Conservation (phyloP, 2,888 invertebrate genomes). For the Elegia similella region DNA sequence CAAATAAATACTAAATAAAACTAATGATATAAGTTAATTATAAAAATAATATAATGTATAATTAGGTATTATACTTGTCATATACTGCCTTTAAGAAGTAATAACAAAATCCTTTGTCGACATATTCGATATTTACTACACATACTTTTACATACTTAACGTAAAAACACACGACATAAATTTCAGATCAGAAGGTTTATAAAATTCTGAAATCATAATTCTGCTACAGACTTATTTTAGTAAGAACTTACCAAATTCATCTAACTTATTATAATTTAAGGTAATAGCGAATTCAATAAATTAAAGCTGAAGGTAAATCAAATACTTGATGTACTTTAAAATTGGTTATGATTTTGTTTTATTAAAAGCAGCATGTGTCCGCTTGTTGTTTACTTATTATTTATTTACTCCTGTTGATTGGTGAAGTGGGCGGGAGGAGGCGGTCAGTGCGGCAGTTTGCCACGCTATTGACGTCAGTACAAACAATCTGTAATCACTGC, state of each 20-base stretch:
- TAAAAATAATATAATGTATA: neutral
- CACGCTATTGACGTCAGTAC: neutral
- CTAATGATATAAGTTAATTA: neutral
- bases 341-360: slow-evolving; percentile 33
- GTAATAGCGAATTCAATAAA: neutral
- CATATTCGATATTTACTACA: too few species aligned
- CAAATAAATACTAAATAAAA: neutral
- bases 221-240: too few species aligned
- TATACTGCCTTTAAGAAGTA: too few species aligned
- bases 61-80: too few species aligned
- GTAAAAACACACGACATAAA: too few species aligned
- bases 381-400: slow-evolving; percentile 62
- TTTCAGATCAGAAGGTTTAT: too few species aligned
- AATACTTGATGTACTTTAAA: neutral
- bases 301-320: neutral
- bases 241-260: too few species aligned
- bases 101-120: too few species aligned
- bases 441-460: slow-evolving; percentile 24
- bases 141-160: too few species aligned
- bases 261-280: neutral
- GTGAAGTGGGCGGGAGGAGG: slow-evolving; percentile 54
- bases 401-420: slow-evolving; percentile 58
- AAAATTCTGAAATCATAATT: too few species aligned
- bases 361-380: slow-evolving; percentile 67
- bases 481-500: neutral